Percentiles rank a stretch among this genome's conserved stretches.
Evolutionary conservation across 2,113 vertebrate genomes (phyloP).

Genomic region (Seriola dumerili): DNA sequence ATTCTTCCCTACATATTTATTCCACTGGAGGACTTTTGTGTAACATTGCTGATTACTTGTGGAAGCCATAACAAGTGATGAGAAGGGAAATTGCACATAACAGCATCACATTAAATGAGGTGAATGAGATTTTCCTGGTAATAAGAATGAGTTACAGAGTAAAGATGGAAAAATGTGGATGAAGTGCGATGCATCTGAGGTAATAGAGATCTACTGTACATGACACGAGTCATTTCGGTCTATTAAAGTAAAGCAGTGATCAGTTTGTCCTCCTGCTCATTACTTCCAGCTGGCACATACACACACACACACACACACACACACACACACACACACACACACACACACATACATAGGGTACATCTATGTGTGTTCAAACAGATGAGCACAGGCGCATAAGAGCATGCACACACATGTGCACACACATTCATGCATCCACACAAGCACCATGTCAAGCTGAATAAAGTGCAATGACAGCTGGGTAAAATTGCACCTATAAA

Average conservation of each 20-base stretch:
- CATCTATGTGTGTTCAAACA: background rate
- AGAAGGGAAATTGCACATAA: constrained; percentile 49
- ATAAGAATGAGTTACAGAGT: constrained; percentile 39
- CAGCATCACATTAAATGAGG: constrained; percentile 43
- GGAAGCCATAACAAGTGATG: constrained; percentile 26
- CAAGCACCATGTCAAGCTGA: constrained; percentile 62
- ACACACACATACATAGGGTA: background rate
- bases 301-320: background rate
- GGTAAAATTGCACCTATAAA: constrained; percentile 85
- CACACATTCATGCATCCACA: constrained; percentile 15
- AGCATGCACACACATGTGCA: background rate
- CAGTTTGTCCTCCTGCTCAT: constrained; percentile 40
- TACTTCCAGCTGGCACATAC: background rate
- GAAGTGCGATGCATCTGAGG: constrained; percentile 38
- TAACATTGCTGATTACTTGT: background rate
- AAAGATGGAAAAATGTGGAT: constrained; percentile 41
- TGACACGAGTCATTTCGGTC: constrained; percentile 51
- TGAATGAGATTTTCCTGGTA: constrained; percentile 48
- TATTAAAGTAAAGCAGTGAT: constrained; percentile 46
- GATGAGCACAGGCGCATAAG: constrained; percentile 28
- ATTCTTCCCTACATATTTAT: background rate
- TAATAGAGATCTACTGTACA: constrained; percentile 40
- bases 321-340: background rate
- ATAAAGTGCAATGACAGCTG: constrained; percentile 80
- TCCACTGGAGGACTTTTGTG: background rate